Evolutionary conservation across 2,888 invertebrate genomes (phyloP), one percentile per base, ranked within the genome.

Genomic region (Thumatha senex): DNA sequence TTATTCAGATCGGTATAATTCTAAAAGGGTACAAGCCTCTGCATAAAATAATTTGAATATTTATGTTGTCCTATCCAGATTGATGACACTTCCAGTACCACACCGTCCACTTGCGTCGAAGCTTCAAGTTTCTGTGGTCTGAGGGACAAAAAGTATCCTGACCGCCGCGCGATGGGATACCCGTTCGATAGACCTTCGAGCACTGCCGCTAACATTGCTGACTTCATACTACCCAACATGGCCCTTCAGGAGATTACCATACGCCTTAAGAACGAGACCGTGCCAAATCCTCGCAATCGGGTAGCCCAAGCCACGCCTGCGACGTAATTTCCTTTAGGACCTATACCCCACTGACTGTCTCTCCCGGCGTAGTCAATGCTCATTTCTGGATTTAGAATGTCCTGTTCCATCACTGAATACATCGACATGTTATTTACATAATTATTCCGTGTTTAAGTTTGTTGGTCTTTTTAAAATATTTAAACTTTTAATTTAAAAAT

Each of bases 111-210:
- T 2, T 97, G 96, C 80, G 94, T 93, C 40, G 95, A 96, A 76
- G 96, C 96, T 0, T 93, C 94, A 45, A 95, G 95, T 61, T 97
- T 94, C 83, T 97, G 97, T 68, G 97, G 97, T 1, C 87, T 97
- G 14, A 93, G 94, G 47, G 96, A 96, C 83, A 92, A 93, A 49
- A 89, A 94, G 67, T 97, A 96, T 82, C 97, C 97, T 0, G 97
- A 97, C 84, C 92, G 93, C 34, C 93, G 96, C 49, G 82, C 96
- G 5, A 97, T 97, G 97, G 97, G 97, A 40, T 97, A 92, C 89
- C 97, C 97, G 10, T 95, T 95, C 92, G 95, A 95, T 80, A 88
- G 95, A 14, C 93, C 94, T 11, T 89, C 93, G 1, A 72, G 77
- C 52, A 92, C 93, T 0, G 94, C 93, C 29, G 84, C 92, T 59